Conservation (phyloP, 2,113 vertebrate species). For the Ameiurus melas region DNA sequence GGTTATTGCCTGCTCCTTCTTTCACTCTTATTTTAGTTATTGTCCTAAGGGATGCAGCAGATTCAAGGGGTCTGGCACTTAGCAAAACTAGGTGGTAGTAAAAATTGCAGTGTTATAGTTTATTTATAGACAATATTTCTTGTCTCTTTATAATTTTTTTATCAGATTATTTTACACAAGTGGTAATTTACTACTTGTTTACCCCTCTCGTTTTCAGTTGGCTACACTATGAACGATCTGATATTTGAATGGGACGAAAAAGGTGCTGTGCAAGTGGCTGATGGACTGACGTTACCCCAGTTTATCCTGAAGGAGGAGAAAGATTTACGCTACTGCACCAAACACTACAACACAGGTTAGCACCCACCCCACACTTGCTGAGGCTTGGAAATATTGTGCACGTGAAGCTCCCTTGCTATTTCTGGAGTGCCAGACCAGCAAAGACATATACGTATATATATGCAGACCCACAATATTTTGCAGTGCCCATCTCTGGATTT, state of each 20-base stretch:
- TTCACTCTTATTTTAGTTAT: conserved; percentile 40
- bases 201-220: conserved; percentile 73
- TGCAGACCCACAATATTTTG: background rate
- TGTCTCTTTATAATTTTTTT: background rate
- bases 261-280: conserved; percentile 93
- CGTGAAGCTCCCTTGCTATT: conserved; percentile 34
- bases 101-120: background rate
- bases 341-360: conserved; percentile 96
- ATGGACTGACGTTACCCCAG: conserved; percentile 94
- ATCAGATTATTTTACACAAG: background rate
- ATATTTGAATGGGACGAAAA: conserved; percentile 99
- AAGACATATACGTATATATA: background rate
- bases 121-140: background rate
- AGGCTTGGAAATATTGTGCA: conserved; percentile 30
- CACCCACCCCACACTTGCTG: background rate
- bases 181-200: background rate
- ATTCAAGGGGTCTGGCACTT: background rate
- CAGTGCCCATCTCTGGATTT: background rate
- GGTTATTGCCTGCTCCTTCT: conserved; percentile 13
- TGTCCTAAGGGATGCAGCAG: conserved; percentile 32
- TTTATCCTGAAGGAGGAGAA: conserved; percentile 98
- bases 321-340: conserved; percentile 96
- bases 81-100: background rate
- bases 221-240: conserved; percentile 98
- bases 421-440: conserved; percentile 31